Evolutionary conservation across 2,888 invertebrate genomes (phyloP), one percentile per base, ranked within the genome.

Genomic region (Tenthredo notha): DNA sequence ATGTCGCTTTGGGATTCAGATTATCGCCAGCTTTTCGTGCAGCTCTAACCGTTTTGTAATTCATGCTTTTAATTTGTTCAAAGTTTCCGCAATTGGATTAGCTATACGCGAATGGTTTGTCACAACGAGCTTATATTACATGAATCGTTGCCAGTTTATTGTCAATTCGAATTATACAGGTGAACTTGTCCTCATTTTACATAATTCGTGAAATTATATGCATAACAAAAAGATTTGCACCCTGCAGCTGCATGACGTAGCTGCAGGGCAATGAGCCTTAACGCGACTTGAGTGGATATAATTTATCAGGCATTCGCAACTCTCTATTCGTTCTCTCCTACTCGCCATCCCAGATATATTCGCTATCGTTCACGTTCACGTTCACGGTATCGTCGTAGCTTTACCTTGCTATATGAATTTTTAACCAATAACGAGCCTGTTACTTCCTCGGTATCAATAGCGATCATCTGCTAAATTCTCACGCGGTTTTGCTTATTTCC

Each of bases 401-500:
- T 37, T 29, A 54, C 37, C 61, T 61, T 61, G 61, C n/a, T 21
- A 0, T n/a, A 78, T 78, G 47, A 61, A 78, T 78, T 58, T 78
- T 78, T 78, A 61, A 78, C 78, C 21, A 78, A 58, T 58, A 78
- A 78, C 37, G 21, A 78, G 78, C 40, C 78, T 15, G 58, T 61
- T 37, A 37, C 21, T 58, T 21, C 58, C 18, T 88, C 88, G 88
- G 85, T 91, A 91, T 90, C 90, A 90, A 89, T 90, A 89, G 87
- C 88, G 87, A 90, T 90, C 91, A 91, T 91, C 90, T 90, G 91
- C 88, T 88, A 87, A 89, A 89, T 91, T 91, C 90, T 89, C 91
- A 91, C 89, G 89, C 88, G 85, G 84, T 89, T 86, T 85, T 87
- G 85, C 85, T 84, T 50, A 70, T 85, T 74, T 74, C 43, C 75